Conservation (phyloP, 2,888 invertebrate species). For the Falcaria lacertinaria region DNA sequence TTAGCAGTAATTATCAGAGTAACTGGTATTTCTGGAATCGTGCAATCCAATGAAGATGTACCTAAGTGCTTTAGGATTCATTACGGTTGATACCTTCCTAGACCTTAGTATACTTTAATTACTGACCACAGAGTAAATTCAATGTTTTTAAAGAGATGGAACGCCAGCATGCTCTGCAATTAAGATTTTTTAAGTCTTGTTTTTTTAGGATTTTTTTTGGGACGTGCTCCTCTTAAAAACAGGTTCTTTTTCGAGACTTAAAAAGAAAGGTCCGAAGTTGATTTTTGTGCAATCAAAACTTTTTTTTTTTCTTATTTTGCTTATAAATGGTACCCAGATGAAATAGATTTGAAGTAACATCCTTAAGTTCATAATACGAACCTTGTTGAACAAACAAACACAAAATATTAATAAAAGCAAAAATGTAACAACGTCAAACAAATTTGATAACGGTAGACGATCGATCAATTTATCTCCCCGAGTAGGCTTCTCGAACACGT, state of each 20-base stretch:
- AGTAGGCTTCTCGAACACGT: conserved; percentile 33
- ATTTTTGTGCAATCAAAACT: no score
- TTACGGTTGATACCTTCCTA: conserved; percentile 26
- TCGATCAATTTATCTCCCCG: conserved; percentile 50
- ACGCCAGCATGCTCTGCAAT: no score
- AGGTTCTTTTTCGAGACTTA: no score
- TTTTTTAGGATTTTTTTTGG: no score
- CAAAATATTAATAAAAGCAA: conserved; percentile 3
- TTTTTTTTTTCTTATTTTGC: no score
- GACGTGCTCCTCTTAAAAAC: no score
- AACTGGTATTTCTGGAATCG: conserved; percentile 40
- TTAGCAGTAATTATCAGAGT: conserved; percentile 45
- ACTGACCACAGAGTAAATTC: conserved; percentile 14
- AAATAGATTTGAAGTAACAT: no score
- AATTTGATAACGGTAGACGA: conserved; percentile 35
- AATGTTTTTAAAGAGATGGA: neutral
- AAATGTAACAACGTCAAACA: conserved; percentile 13
- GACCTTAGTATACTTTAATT: conserved; percentile 31
- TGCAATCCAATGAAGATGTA: conserved; percentile 30
- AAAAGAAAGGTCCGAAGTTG: no score
- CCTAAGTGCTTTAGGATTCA: conserved; percentile 19
- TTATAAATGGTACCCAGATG: no score
- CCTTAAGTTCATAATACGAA: no score
- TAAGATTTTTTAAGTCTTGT: no score
- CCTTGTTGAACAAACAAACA: no score